Base-by-base conservation (phyloP, 2,797 vertebrate species). In the Chiroxiphia lanceolata region DNA sequence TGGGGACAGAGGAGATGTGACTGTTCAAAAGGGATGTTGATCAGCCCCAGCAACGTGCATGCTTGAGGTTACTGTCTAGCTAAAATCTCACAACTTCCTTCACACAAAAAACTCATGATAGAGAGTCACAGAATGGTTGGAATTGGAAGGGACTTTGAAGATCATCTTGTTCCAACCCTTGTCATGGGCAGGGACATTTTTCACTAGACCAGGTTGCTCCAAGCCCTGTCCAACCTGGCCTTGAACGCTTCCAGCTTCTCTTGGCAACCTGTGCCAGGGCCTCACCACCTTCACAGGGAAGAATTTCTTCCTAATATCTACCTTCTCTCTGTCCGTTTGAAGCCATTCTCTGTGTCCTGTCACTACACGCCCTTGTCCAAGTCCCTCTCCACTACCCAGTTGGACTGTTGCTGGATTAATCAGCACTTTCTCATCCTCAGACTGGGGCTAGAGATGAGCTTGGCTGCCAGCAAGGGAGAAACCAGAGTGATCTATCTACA, bases 31-130 rank as follows among this genome's bases (percentile, higher is more conserved):
- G 42, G 34, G 51, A 36, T 4, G 0, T 60, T 0, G 0, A 0
- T 40, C 16, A 45, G 26, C 76, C 34, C 40, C 0, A 0, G 36
- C 34, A 63, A 45, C 0, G 2, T 21, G 25, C 0, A 0, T 20
- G 33, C 47, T 15, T 40, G 67, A 61, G n/a, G 54, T 65, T 69
- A 19, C 78, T 68, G 48, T 71, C 45, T 13, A 4, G 26, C 18
- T 59, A 42, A 67, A 69, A 82, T 6, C 51, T 76, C 33, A 0
- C 10, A 15, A 22, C 38, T 53, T 64, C 36, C 15, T 77, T 60
- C 44, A 16, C 45, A 19, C 48, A 68, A 57, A 82, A 82, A 84
- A 18, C n/a, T 40, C 68, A 5, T 18, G 42, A 36, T 56, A 29
- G 9, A 65, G n/a, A 47, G 60, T 11, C 47, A 67, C 1, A 10